Evolutionary conservation across 2,113 vertebrate species (phyloP).

Genomic region (Chamaetylas fuelleborni): DNA sequence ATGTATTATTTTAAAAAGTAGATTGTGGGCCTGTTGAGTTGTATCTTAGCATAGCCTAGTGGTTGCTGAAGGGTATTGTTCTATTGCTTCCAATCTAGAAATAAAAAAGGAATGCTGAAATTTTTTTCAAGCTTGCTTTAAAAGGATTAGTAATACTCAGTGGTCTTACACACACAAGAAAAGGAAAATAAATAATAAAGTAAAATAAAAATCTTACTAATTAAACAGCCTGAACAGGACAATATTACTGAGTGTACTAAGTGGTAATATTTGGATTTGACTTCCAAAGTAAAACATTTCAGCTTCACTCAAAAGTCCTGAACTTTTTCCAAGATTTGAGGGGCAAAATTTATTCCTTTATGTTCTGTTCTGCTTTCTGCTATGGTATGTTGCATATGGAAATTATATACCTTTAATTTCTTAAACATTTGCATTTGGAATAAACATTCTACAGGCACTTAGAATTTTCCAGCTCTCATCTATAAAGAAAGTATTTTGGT

Average conservation of each 20-base stretch:
- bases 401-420: background rate
- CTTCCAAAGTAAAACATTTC: background rate
- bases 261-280: background rate
- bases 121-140: background rate
- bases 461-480: background rate
- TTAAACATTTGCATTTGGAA: background rate
- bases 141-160: background rate
- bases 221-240: background rate
- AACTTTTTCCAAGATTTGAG: background rate
- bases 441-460: background rate
- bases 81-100: background rate
- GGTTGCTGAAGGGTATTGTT: constrained; percentile 51
- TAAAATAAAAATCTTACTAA: background rate
- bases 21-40: constrained; percentile 8
- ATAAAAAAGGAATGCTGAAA: background rate
- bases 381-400: background rate
- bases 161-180: background rate
- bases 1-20: background rate
- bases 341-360: background rate
- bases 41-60: constrained; percentile 75
- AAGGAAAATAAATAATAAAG: background rate
- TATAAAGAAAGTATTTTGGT: background rate
- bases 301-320: background rate
- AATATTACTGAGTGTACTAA: background rate
- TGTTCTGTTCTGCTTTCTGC: background rate